phyloP scores from a whole-genome alignment of 53 echinoderm and acorn worm genomes.

The Echinometra lucunter region DNA sequence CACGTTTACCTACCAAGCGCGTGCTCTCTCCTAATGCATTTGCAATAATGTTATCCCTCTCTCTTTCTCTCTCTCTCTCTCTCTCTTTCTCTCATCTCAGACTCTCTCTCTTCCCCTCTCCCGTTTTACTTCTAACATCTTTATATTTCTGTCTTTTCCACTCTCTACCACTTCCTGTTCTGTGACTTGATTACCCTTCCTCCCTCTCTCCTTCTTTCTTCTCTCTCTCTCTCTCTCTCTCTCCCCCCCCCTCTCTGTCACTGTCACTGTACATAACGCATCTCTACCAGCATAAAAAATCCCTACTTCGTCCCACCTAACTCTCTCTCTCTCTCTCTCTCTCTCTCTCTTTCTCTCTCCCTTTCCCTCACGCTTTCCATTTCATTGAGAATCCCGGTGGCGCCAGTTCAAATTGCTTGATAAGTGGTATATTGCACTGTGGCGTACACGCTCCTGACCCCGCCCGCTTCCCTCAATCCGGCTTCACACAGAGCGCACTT shows the following conservation, averaged over 20 bases:
- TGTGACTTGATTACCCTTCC: neutral
- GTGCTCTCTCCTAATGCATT: constrained; percentile 24
- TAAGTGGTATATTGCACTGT: constrained; percentile 67
- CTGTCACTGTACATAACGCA: neutral
- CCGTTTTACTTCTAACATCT: neutral
- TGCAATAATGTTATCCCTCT: constrained; percentile 20
- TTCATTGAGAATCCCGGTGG: constrained; percentile 52
- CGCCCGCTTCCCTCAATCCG: constrained; percentile 19
- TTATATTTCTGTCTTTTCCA: neutral
- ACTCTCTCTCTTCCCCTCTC: no score
- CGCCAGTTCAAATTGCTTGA: constrained; percentile 63
- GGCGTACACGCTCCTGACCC: constrained; percentile 40
- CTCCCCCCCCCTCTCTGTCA: neutral
- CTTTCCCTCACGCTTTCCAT: constrained; percentile 4
- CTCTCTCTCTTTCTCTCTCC: neutral
- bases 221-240: neutral
- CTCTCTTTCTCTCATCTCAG: constrained; percentile 13
- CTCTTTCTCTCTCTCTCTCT: constrained; percentile 1
- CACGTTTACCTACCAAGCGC: constrained; percentile 20
- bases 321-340: neutral
- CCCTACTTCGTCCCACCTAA: no score
- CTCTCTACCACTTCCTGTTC: neutral
- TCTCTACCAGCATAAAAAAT: no score
- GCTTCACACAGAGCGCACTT: neutral
- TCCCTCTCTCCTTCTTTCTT: neutral